phyloP scores from a whole-genome alignment of 2,113 vertebrate genomes.

The Pachycephala philippinensis region DNA sequence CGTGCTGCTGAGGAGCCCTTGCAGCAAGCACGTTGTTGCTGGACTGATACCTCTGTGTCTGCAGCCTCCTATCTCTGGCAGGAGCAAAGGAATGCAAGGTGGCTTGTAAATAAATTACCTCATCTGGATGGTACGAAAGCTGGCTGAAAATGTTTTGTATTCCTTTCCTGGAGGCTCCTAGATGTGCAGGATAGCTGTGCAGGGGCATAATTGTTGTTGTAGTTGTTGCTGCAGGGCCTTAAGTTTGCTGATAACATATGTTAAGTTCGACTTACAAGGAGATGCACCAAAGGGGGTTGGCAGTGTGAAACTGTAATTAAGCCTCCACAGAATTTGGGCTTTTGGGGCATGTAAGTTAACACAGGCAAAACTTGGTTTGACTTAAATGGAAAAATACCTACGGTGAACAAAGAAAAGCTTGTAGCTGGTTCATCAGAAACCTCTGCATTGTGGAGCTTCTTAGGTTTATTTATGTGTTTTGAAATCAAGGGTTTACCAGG shows the following conservation, averaged over 20 bases:
- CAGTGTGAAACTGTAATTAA: constrained; percentile 46
- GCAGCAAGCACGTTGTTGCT: not conserved
- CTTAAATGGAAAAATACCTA: constrained; percentile 11
- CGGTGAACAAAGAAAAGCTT: not conserved
- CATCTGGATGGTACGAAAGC: constrained; percentile 13
- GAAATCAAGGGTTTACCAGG: not conserved
- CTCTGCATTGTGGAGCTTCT: not conserved
- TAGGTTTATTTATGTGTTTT: not conserved
- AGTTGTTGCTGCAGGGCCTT: constrained; percentile 12
- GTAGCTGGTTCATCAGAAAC: not conserved
- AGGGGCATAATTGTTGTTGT: not conserved
- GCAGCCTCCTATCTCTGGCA: not conserved
- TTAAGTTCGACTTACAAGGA: not conserved
- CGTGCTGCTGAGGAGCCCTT: not conserved
- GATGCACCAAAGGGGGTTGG: constrained; percentile 11
- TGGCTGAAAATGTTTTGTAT: constrained; percentile 34
- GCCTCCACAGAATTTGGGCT: not conserved
- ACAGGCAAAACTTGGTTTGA: not conserved
- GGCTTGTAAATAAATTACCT: constrained; percentile 48
- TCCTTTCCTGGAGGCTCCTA: constrained; percentile 43
- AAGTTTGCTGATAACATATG: constrained; percentile 34
- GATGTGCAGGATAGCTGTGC: constrained; percentile 9
- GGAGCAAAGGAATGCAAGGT: not conserved
- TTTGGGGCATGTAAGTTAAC: constrained; percentile 23
- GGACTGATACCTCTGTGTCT: not conserved